Base-by-base conservation (phyloP, 2,888 invertebrate genomes). In the Liodrosophila aerea region DNA sequence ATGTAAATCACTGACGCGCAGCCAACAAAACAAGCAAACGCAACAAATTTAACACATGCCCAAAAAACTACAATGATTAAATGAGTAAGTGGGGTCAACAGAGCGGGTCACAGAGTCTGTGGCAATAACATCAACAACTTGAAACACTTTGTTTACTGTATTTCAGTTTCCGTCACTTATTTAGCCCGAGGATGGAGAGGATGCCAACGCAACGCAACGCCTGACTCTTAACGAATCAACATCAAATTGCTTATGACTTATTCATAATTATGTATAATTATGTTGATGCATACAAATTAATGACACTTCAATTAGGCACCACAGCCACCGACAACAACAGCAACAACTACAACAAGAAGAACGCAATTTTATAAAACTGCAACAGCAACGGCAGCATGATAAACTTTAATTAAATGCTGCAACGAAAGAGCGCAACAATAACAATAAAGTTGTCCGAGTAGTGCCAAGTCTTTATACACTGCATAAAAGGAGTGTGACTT, bases 231-330 rank as follows among this genome's bases (percentile, higher is more conserved):
- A 34, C 36, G 51, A 49, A 40, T 50, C 18, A 57, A 49, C 56
- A 31, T 22, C 22, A 61, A 72, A 56, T 57, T 64, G 47, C 54
- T 54, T 65, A 58, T 68, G 72, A 68, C 61, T 66, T 56, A 76
- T 62, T 67, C 61, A 83, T 63, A 83, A 76, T 83, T 65, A 69
- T 65, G 61, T 64, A 46, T 66, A 77, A 84, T 84, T 76, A 71
- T 84, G 77, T 77, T 78, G 85, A 71, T 81, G 82, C 80, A 81
- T 72, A 74, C 84, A 84, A 80, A 72, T 84, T 80, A 80, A 80
- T 80, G 78, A 52, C 71, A 84, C 77, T 84, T 74, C 71, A 77
- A 84, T 84, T 74, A 81, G 63, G 58, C n/a, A n/a, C n/a, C n/a
- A 5, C 62, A 33, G 60, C n/a, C n/a, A n/a, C n/a, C n/a, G n/a